Evolutionary conservation across 2,797 vertebrate genomes (phyloP), one percentile per base, ranked within the genome.

Genomic region (Lerista edwardsae): DNA sequence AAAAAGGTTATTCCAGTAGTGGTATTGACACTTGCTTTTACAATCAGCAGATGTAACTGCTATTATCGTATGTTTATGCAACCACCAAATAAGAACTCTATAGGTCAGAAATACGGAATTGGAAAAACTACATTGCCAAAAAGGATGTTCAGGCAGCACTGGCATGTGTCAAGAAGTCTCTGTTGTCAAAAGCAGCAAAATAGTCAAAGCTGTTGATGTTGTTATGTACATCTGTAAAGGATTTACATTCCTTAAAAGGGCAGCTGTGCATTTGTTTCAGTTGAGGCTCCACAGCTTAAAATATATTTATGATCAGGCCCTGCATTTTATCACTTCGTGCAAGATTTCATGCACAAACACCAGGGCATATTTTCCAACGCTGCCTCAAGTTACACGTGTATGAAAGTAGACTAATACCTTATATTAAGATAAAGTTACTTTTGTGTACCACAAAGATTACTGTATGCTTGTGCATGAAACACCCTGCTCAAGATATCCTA

Each of bases 281-380:
- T 73, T 75, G 23, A 47, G 4, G 75, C 44, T 1, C 65, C 25
- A 41, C 77, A 69, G 64, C 57, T 89, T 31, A 34, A 17, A 57
- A 44, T 80, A 17, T 51, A 44, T 6, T 67, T 15, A 77, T 80
- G 62, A 78, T 61, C 29, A 15, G 39, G 61, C 1, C 6, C 76
- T 36, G 61, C 51, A 82, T 23, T 0, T 67, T 14, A 47, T 6
- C 6, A 4, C 25, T 75, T 75, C 41, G 14, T 0, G 2, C 80
- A 31, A 75, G 72, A 86, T 83, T 55, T 89, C 1, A 88, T 17
- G 14, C 21, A 91, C 11, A 74, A 82, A 8, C 65, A 47, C 1
- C 3, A 85, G 31, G 34, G 8, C 2, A 19, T 55, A 85, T 10
- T 83, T 65, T 74, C 68, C 29, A 73, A 34, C n/a, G 19, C 67